Conservation (phyloP, 2,888 invertebrate species). For the Leucania comma region DNA sequence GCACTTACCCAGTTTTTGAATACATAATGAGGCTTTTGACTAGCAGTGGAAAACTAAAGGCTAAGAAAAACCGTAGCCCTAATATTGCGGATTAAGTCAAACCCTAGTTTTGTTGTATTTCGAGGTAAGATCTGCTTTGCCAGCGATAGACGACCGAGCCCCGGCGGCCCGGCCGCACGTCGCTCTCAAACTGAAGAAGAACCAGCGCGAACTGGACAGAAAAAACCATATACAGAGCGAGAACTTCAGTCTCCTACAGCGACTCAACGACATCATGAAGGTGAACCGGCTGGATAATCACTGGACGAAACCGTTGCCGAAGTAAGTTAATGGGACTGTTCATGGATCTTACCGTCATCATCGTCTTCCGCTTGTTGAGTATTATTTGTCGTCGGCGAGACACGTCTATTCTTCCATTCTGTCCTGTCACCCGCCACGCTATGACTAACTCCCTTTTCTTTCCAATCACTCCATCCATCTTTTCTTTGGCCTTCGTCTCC, state of each 20-base stretch:
- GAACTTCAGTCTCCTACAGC: slow-evolving; percentile 93
- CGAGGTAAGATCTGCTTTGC: slow-evolving; percentile 91
- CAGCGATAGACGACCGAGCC: slow-evolving; percentile 92
- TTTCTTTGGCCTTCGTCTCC: too few species aligned
- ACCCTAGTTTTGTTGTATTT: neutral
- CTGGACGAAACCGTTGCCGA: slow-evolving; percentile 92
- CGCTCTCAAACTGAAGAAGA: slow-evolving; percentile 92
- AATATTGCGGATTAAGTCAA: neutral
- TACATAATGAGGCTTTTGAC: too few species aligned
- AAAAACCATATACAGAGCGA: slow-evolving; percentile 92
- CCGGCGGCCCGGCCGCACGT: slow-evolving; percentile 92
- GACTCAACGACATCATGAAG: slow-evolving; percentile 92
- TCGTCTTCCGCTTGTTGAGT: too few species aligned
- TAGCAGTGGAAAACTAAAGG: too few species aligned
- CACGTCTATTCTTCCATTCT: too few species aligned
- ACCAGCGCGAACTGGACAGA: slow-evolving; percentile 93
- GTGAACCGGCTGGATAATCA: slow-evolving; percentile 92
- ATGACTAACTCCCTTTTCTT: too few species aligned
- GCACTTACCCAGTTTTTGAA: too few species aligned
- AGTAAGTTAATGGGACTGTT: slow-evolving; percentile 74
- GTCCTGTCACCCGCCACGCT: too few species aligned
- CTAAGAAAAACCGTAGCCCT: too few species aligned
- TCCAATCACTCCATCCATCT: too few species aligned
- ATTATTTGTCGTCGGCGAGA: too few species aligned
- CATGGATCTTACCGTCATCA: too few species aligned